Conservation (phyloP, 2,113 vertebrate species). For the Xenopus laevis region DNA sequence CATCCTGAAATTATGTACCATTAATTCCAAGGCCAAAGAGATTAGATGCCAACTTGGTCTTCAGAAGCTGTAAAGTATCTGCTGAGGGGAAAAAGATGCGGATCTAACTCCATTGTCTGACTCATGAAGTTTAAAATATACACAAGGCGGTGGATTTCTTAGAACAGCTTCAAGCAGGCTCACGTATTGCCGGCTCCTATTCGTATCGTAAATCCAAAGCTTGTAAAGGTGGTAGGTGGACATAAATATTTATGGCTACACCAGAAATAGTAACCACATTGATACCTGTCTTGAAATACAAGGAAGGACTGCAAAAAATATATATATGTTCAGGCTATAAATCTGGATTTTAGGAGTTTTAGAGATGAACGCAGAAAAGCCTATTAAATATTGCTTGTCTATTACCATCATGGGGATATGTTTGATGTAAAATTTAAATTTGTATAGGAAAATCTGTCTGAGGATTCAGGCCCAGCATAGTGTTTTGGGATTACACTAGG, state of each 20-base stretch:
- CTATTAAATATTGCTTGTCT: no score
- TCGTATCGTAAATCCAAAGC: slow-evolving; percentile 55
- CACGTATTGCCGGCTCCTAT: slow-evolving; percentile 55
- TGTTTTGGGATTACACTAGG: no score
- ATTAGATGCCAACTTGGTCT: slow-evolving; percentile 44
- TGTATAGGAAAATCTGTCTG: no score
- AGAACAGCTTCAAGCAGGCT: slow-evolving; percentile 48
- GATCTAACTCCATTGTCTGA: slow-evolving; percentile 48
- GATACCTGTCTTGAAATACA: background rate
- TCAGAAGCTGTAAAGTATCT: slow-evolving; percentile 45
- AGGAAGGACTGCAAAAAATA: background rate
- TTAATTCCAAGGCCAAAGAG: slow-evolving; percentile 18
- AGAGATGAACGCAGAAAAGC: no score
- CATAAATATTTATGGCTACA: slow-evolving; percentile 59
- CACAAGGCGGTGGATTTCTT: slow-evolving; percentile 55
- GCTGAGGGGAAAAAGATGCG: slow-evolving; percentile 37
- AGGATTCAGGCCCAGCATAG: no score
- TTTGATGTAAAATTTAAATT: no score
- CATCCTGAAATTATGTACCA: slow-evolving; percentile 18
- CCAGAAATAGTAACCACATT: slow-evolving; percentile 5
- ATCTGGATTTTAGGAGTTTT: no score
- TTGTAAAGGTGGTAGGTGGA: slow-evolving; percentile 51
- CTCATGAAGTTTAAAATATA: slow-evolving; percentile 54
- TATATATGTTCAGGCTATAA: background rate
- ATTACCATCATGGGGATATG: no score